These are phyloP conservation scores for Lanius collurio DNA, from an alignment of 2,113 vertebrate species.

Conservation along the genomic window DNA sequence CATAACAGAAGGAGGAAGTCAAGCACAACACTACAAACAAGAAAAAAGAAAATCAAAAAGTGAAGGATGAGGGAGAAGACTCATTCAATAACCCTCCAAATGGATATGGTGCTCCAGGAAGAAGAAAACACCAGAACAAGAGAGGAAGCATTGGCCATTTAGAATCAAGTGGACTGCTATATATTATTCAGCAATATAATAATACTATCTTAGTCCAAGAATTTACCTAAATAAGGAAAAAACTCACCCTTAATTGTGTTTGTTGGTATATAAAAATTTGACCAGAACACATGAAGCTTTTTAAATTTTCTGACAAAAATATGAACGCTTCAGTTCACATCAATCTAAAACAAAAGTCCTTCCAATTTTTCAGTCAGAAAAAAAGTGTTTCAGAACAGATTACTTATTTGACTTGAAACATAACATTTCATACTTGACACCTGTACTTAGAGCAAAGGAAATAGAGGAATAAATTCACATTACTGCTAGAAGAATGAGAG, in stretches of 20 bases:
- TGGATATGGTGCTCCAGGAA: neutral
- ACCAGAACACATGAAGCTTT: rapidly evolving
- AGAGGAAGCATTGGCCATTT: neutral
- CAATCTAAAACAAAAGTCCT: neutral
- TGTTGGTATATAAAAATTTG: neutral
- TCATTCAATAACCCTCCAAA: neutral
- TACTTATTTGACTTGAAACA: neutral
- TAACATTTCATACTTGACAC: neutral
- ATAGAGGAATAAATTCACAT: neutral
- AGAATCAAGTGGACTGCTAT: neutral
- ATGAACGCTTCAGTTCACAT: neutral
- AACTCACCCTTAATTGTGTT: rapidly evolving
- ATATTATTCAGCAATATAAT: neutral
- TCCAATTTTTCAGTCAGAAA: neutral
- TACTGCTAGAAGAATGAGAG: neutral
- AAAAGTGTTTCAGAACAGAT: neutral
- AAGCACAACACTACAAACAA: neutral
- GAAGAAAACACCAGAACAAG: neutral
- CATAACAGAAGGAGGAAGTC: neutral
- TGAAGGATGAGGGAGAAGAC: neutral
- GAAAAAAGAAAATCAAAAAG: neutral
- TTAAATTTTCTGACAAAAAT: neutral
- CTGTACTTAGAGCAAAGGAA: neutral
- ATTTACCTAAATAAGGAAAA: neutral
- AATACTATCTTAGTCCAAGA: neutral